Evolutionary conservation across 2,113 vertebrate genomes (phyloP).

Genomic region (Paedocypris sp.): DNA sequence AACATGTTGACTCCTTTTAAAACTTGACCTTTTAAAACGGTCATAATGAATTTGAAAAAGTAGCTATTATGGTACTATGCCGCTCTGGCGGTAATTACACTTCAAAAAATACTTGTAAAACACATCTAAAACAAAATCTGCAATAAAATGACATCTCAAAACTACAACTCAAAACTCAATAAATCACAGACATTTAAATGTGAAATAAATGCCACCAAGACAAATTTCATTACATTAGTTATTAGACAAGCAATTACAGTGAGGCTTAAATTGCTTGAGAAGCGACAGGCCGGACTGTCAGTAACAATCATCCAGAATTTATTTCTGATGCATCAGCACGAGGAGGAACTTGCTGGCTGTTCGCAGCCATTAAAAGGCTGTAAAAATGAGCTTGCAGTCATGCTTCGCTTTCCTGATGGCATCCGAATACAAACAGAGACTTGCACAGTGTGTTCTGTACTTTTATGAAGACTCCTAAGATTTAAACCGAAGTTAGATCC

Average conservation of each 20-base stretch:
- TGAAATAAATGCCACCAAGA: neutral
- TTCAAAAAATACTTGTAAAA: too few species aligned
- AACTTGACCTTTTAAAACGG: too few species aligned
- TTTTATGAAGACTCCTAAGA: too few species aligned
- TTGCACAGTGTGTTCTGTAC: neutral
- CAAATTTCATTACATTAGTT: neutral
- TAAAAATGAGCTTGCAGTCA: neutral
- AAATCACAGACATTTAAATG: too few species aligned
- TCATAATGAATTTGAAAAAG: too few species aligned
- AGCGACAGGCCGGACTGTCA: neutral
- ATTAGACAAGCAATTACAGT: neutral
- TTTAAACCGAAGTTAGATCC: too few species aligned
- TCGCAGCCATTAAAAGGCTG: neutral
- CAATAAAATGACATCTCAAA: too few species aligned
- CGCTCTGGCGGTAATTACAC: too few species aligned
- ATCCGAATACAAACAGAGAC: neutral
- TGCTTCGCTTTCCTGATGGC: neutral
- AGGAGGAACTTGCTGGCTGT: neutral
- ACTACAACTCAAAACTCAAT: too few species aligned
- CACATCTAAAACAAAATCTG: too few species aligned
- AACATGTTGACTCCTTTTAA: too few species aligned
- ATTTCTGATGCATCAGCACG: slow-evolving; percentile 20
- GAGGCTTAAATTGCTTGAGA: neutral
- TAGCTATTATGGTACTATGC: too few species aligned
- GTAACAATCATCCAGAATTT: slow-evolving; percentile 2